Evolutionary conservation across 1,140 invertebrate species (phyloP).

Genomic region (Halesus radiatus): DNA sequence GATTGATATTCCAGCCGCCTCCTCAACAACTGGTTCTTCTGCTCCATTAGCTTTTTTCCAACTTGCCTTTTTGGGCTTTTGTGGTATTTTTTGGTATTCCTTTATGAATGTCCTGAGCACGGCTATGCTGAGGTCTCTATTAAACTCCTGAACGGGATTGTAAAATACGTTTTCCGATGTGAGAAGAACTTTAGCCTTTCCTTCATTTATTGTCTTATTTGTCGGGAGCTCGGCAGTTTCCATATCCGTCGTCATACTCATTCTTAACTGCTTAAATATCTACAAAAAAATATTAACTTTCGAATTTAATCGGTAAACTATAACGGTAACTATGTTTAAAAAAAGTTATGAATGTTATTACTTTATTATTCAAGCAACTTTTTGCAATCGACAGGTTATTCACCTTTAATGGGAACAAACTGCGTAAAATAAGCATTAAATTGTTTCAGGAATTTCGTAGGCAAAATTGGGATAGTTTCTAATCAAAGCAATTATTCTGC

Average conservation of each 20-base stretch:
- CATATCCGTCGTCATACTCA: conserved; percentile 5
- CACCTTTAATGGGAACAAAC: too few species aligned
- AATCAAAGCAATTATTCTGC: too few species aligned
- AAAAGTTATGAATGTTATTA: too few species aligned
- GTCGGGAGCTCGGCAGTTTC: background rate
- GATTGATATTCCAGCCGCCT: conserved; percentile 66
- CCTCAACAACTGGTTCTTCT: background rate
- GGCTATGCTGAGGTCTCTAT: conserved; percentile 90
- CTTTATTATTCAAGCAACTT: too few species aligned
- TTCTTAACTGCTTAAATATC: background rate
- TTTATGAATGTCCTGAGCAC: conserved; percentile 74
- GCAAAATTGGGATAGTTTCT: too few species aligned
- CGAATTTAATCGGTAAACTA: background rate
- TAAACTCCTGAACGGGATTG: conserved; percentile 98
- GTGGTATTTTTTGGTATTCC: conserved; percentile 60
- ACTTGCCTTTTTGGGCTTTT: conserved; percentile 43
- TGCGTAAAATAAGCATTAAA: too few species aligned
- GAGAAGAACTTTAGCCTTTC: conserved; percentile 79
- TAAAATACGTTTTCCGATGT: conserved; percentile 89
- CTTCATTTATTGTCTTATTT: conserved; percentile 73
- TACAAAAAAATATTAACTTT: background rate
- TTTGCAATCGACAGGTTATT: too few species aligned
- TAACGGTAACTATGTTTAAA: background rate
- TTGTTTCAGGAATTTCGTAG: too few species aligned
- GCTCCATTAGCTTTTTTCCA: conserved; percentile 14